Evolutionary conservation across 2,888 invertebrate species (phyloP).

Genomic region (Drosophila aldrichi): DNA sequence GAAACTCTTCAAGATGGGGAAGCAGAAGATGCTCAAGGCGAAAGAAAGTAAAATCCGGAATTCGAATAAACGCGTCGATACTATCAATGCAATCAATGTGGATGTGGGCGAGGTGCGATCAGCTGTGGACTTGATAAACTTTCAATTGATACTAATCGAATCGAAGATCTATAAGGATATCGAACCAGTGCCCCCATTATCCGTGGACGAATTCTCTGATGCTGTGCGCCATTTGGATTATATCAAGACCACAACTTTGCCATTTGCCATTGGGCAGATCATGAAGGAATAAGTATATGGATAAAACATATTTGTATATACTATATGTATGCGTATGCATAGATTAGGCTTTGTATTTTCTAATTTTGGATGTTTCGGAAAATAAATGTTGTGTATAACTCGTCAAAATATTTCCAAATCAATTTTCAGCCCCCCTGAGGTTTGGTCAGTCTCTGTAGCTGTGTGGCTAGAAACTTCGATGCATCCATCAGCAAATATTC

Average conservation of each 20-base stretch:
- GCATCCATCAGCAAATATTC: no score
- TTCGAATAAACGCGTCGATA: not conserved
- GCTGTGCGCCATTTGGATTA: not conserved
- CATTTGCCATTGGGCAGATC: constrained; percentile 3
- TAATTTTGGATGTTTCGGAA: not conserved
- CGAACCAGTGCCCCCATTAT: constrained; percentile 5
- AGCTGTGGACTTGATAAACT: constrained; percentile 12
- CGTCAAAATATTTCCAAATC: constrained; percentile 54
- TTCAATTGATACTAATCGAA: constrained; percentile 21
- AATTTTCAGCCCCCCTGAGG: constrained; percentile 62
- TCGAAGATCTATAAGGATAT: constrained; percentile 19
- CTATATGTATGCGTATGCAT: not conserved
- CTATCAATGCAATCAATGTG: not conserved
- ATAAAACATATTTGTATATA: not conserved
- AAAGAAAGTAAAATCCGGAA: not conserved
- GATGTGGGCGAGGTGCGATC: not conserved
- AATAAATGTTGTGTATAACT: constrained; percentile 35
- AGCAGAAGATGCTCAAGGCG: constrained; percentile 9
- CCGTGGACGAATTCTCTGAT: constrained; percentile 1
- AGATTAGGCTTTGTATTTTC: not conserved
- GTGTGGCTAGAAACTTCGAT: no score
- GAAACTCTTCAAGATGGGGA: not conserved
- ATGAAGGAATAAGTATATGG: not conserved
- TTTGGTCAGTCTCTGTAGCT: constrained; percentile 69
- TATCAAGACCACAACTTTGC: constrained; percentile 8